These are phyloP conservation scores for Dipodomys stephensi DNA, from an alignment of 2,113 vertebrate genomes.

Conservation along the genomic window DNA sequence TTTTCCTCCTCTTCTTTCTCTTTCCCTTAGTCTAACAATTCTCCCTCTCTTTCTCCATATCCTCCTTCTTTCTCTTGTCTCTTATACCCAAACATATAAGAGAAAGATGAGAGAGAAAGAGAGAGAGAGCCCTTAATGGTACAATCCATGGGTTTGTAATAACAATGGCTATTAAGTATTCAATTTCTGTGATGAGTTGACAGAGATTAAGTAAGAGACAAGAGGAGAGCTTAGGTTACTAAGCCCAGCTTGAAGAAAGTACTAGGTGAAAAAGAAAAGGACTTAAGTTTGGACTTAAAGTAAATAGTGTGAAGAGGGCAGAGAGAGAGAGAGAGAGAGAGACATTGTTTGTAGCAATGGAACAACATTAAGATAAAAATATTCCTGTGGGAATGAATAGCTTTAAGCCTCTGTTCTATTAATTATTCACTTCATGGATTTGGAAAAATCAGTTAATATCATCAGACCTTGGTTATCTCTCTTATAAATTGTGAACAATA, in stretches of 20 bases:
- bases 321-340: background rate
- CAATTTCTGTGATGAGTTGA: background rate
- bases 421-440: constrained; percentile 31
- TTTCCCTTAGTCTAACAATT: background rate
- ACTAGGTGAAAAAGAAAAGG: background rate
- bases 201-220: background rate
- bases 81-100: too few relatives aligned
- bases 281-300: background rate
- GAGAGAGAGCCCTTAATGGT: too few relatives aligned
- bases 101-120: too few relatives aligned
- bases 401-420: background rate
- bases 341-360: background rate
- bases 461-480: background rate
- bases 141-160: background rate
- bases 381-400: background rate
- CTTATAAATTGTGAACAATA: constrained; percentile 1
- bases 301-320: background rate
- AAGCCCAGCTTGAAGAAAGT: background rate
- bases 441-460: background rate
- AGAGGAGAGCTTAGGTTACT: background rate
- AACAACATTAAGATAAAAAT: background rate
- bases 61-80: too few relatives aligned
- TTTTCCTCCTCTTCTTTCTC: background rate
- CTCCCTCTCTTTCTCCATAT: background rate
- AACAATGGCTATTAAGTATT: background rate